Base-by-base conservation (phyloP, 1,140 invertebrate genomes). In the Bacillus rossius region DNA sequence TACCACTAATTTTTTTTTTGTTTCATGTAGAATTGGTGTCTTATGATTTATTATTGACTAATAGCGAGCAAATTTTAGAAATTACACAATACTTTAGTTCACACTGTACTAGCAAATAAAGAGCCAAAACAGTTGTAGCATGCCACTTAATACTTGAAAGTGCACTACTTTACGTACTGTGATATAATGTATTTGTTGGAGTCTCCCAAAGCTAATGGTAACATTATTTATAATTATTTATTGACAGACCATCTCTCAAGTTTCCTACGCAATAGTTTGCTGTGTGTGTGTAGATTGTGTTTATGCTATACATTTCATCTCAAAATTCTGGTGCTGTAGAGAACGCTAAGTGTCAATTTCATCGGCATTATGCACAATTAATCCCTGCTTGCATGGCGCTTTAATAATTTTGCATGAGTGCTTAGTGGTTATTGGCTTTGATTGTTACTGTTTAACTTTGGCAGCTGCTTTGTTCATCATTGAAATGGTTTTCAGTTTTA, bases 241-340 rank as follows among this genome's bases (percentile, higher is more conserved):
- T 10, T 34, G 29, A 34, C 41, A 69, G 73, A 74, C 73, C 74
- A 75, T 75, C 73, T 75, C 73, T 74, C 64, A 75, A 75, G 74
- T 74, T 75, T 70, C 73, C 73, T 75, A 72, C 62, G 62, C 62
- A 25, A 45, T 48, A 48, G 45, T 49, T 40, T 22, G 22, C 41
- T 23, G 29, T 54, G 37, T 54, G 37, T 54, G 51, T 54, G 29
- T 54, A 54, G 51, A 40, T 14, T 40, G 19, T 54, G 41, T 54
- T 54, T 41, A n/a, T 17, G 29, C 29, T 14, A n/a, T n/a, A 54
- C 22, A 37, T 53, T 45, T 5, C 5, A 22, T 22, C 42, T 45
- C 42, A 45, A 7, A 17, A 45, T 14, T 45, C 42, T 45, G 4
- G 29, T 34, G 10, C 10, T 34, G 29, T 34, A 34, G 29, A 34